Evolutionary conservation across 2,797 vertebrate species (phyloP).

Genomic region (Pitangus sulphuratus): DNA sequence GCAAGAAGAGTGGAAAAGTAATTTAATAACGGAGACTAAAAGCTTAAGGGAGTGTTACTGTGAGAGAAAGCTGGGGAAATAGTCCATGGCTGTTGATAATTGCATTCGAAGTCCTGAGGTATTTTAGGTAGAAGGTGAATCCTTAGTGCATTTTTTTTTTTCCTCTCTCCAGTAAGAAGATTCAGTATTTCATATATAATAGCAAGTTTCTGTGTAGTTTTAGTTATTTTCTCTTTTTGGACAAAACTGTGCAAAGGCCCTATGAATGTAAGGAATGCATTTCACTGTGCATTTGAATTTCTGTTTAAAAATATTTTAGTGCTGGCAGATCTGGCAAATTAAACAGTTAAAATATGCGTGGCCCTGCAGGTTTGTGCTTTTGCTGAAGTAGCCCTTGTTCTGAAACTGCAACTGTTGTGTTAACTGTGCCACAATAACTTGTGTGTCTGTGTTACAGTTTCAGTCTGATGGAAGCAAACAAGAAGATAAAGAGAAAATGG

Average conservation of each 20-base stretch:
- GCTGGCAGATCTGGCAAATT: neutral
- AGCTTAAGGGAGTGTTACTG: neutral
- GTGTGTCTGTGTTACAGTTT: constrained; percentile 78
- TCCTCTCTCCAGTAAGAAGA: neutral
- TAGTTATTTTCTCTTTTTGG: neutral
- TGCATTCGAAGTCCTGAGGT: neutral
- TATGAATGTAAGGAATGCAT: neutral
- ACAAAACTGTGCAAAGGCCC: neutral
- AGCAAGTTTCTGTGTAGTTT: neutral
- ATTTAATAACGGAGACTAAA: neutral
- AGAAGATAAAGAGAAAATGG: constrained; percentile 93
- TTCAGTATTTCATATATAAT: neutral
- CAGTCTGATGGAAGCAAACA: constrained; percentile 85
- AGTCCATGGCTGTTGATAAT: neutral
- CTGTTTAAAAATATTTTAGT: neutral
- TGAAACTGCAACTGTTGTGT: neutral
- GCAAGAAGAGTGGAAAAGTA: neutral
- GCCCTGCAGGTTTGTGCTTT: neutral
- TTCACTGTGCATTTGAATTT: neutral
- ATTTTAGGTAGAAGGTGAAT: neutral
- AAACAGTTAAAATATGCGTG: neutral
- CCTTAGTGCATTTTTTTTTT: neutral
- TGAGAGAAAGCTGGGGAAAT: neutral
- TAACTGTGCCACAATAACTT: neutral
- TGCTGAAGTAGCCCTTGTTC: neutral